phyloP scores from a whole-genome alignment of 2,797 vertebrate genomes.

The Molothrus aeneus region DNA sequence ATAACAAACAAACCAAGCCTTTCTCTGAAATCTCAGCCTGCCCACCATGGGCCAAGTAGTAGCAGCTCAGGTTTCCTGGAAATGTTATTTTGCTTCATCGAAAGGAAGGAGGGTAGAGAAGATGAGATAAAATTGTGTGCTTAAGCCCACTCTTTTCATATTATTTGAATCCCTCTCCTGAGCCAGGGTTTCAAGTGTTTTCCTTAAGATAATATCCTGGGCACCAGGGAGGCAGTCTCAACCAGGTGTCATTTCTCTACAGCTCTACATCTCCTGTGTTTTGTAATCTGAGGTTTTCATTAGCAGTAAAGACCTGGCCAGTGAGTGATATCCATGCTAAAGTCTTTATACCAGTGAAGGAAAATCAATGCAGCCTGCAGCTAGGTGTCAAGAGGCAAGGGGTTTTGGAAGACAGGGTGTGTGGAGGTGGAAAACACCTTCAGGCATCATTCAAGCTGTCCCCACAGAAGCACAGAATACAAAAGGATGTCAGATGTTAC shows the following conservation, averaged over 20 bases:
- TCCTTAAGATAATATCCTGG: not conserved
- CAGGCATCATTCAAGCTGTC: conserved; percentile 45
- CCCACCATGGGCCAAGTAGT: not conserved
- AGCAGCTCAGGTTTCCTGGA: not conserved
- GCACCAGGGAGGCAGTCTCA: not conserved
- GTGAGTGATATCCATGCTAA: conserved; percentile 64
- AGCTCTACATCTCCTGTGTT: not conserved
- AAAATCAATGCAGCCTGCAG: conserved; percentile 72
- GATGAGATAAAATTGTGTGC: not conserved
- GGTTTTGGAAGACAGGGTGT: not conserved
- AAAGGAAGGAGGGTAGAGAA: not conserved
- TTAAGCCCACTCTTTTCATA: not conserved
- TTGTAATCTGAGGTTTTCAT: conserved; percentile 51
- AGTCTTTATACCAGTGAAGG: conserved; percentile 68
- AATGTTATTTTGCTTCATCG: not conserved
- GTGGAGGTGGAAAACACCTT: not conserved
- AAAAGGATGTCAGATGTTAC: not conserved
- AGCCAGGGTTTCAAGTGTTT: not conserved
- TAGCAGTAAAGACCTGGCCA: conserved; percentile 52
- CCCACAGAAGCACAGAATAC: not conserved
- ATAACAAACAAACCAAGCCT: not conserved
- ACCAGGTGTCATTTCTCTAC: not conserved
- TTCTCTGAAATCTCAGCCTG: not conserved
- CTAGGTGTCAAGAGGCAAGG: conserved; percentile 52
- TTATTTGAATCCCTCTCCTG: not conserved